These are phyloP conservation scores for Sphaerophoria taeniata DNA, from an alignment of 2,888 invertebrate species.

Conservation along the genomic window DNA sequence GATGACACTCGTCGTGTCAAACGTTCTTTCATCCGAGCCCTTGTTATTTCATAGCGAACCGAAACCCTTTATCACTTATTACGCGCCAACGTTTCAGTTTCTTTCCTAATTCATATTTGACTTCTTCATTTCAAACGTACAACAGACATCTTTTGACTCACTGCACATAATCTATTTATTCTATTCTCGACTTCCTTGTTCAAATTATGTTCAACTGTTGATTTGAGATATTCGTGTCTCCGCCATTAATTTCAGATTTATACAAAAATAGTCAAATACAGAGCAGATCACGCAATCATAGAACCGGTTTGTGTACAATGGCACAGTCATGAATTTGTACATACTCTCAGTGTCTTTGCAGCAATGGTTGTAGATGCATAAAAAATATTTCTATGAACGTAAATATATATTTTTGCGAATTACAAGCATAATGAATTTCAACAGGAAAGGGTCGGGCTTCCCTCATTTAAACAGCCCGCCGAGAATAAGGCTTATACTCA, in stretches of 20 bases:
- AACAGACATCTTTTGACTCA: not conserved
- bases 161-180: slow-evolving; percentile 36
- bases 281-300: slow-evolving; percentile 61
- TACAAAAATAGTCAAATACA: slow-evolving; percentile 50
- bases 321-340: not conserved
- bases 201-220: slow-evolving; percentile 65
- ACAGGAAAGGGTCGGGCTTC: not conserved
- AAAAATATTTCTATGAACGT: slow-evolving; percentile 1
- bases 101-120: too few relatives aligned
- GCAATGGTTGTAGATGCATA: slow-evolving; percentile 1
- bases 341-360: not conserved
- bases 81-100: too few relatives aligned
- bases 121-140: too few relatives aligned
- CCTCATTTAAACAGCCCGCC: slow-evolving; percentile 3
- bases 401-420: slow-evolving; percentile 41
- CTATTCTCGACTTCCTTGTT: slow-evolving; percentile 32
- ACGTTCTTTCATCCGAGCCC: too few relatives aligned
- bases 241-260: slow-evolving; percentile 30
- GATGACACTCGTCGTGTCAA: too few relatives aligned
- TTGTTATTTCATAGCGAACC: too few relatives aligned
- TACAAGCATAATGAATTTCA: slow-evolving; percentile 48
- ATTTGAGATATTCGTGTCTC: slow-evolving; percentile 59
- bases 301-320: slow-evolving; percentile 6
- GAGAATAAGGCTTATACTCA: not conserved
- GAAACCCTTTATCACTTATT: too few relatives aligned